Conservation (phyloP, 30 jellyfish, hydroid and myxozoan genomes). For the Hydractinia symbiolongicarpus region DNA sequence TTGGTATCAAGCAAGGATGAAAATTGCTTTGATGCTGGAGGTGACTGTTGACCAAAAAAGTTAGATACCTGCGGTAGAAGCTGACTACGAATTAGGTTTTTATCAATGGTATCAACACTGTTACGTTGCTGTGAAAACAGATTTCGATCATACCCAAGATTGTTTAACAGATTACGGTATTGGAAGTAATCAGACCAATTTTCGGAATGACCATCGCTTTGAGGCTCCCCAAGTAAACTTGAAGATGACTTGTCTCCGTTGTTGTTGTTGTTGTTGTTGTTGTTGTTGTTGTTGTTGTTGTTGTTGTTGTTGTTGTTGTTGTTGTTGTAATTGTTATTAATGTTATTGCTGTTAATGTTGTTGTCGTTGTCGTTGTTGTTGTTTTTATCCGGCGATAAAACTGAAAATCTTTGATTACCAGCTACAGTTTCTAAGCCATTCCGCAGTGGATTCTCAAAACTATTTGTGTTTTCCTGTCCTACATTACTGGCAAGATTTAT, state of each 20-base stretch:
- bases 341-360: neutral
- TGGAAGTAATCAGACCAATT: conserved; percentile 25
- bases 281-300: neutral
- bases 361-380: neutral
- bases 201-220: neutral
- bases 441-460: too few species aligned
- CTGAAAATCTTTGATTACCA: conserved; percentile 15
- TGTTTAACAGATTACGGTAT: conserved; percentile 3
- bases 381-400: neutral
- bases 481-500: too few species aligned
- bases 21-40: neutral
- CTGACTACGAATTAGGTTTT: neutral
- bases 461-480: too few species aligned
- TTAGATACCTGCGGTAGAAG: neutral
- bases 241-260: neutral
- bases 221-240: neutral
- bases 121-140: neutral
- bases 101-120: neutral
- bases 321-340: too few species aligned
- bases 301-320: neutral
- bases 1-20: neutral
- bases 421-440: neutral
- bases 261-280: neutral
- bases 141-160: conserved; percentile 13
- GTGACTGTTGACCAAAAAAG: neutral